Base-by-base conservation (phyloP, 2,888 invertebrate species). In the Electrophaes corylata region DNA sequence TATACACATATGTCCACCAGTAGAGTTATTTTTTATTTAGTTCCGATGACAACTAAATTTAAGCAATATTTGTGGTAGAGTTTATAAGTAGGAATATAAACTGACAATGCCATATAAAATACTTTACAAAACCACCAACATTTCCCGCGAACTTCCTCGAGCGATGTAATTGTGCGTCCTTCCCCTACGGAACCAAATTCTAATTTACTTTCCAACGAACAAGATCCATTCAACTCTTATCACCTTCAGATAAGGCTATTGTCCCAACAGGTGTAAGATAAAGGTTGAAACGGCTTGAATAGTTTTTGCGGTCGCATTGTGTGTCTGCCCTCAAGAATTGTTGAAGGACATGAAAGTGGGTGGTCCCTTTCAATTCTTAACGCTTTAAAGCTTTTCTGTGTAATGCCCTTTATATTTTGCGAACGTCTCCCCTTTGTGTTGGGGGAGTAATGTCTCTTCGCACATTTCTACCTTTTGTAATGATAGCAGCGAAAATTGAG, bases 331-430 rank as follows among this genome's bases (percentile, higher is more conserved):
- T 65, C 56, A 64, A 64, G 55, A 47, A 59, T 49, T 43, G 46
- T 41, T 44, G 45, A 50, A 54, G 31, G 60, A 73, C 76, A 79
- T 78, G 74, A 76, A 73, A 69, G 26, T 29, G 65, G 57, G 33
- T 37, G 54, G 58, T 63, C 70, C n/a, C 54, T 58, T 49, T 45
- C 59, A 59, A 60, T 60, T 60, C 59, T 56, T 44, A 58, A 48
- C 43, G 71, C 72, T 81, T 77, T 77, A 76, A 76, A 79, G 78
- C 76, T 75, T 78, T 79, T 66, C 72, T 73, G 64, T 78, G 77
- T 79, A 78, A 83, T 79, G 78, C 71, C 76, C 75, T 76, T 78
- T 78, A 81, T 83, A 81, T 82, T 81, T 79, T 71, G 76, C 69
- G 72, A 79, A 75, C 69, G 75, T 18, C 69, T 68, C 65, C 37